These are phyloP conservation scores for Megalopta genalis DNA, from an alignment of 1,140 invertebrate genomes.

Conservation along the genomic window DNA sequence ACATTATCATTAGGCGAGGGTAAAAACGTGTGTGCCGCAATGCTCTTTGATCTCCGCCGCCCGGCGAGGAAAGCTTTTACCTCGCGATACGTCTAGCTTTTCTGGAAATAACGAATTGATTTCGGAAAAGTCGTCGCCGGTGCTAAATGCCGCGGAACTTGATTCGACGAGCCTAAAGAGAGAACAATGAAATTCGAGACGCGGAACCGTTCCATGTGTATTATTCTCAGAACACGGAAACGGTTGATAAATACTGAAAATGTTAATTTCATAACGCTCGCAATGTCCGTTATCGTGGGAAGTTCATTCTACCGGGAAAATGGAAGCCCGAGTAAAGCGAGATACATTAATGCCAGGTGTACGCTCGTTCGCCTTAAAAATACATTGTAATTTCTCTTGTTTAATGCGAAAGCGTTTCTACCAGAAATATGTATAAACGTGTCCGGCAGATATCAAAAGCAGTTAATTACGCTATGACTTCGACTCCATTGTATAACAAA, in stretches of 20 bases:
- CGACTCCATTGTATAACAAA: too few species aligned
- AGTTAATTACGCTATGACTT: background rate
- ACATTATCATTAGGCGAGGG: constrained; percentile 48
- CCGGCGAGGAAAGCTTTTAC: background rate
- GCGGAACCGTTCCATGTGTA: background rate
- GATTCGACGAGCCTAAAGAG: background rate
- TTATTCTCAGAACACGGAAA: background rate
- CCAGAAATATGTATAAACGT: background rate
- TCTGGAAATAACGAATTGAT: background rate
- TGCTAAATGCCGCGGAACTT: background rate
- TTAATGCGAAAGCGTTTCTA: background rate
- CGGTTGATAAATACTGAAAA: background rate
- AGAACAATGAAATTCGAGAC: background rate
- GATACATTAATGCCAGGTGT: background rate
- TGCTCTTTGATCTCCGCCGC: too few species aligned
- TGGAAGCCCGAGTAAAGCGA: background rate
- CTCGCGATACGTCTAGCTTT: background rate
- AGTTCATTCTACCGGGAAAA: background rate
- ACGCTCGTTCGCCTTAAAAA: constrained; percentile 2
- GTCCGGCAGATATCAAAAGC: background rate
- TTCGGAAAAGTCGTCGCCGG: background rate
- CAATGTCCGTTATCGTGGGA: background rate
- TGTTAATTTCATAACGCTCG: background rate
- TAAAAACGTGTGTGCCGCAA: constrained; percentile 31
- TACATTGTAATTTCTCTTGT: background rate